A percentile compares a stretch with the other conserved stretches of the same genome.
These are phyloP conservation scores for Salvelinus alpinus DNA, from an alignment of 2,113 vertebrate genomes.

Conservation along the genomic window DNA sequence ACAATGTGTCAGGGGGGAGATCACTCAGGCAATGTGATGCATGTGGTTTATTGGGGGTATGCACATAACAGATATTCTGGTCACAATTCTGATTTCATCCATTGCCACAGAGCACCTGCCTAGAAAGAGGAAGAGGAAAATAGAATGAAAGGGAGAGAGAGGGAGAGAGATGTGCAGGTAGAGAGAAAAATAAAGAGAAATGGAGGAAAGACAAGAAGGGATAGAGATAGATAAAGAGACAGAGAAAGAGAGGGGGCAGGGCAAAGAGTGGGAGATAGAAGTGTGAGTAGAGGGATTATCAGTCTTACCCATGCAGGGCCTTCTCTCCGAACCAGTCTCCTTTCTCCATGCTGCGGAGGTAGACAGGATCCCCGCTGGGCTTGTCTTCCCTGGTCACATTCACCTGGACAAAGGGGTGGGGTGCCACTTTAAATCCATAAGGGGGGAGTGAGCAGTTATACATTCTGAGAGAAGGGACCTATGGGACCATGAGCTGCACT, in stretches of 20 bases:
- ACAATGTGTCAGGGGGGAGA: constrained; percentile 11
- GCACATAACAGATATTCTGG: too few relatives aligned
- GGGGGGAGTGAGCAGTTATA: constrained; percentile 5
- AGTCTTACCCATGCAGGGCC: constrained; percentile 93
- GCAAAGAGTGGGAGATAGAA: background rate
- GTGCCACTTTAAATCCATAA: background rate
- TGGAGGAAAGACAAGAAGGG: too few relatives aligned
- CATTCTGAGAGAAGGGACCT: background rate
- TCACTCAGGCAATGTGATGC: too few relatives aligned
- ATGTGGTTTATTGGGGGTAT: too few relatives aligned
- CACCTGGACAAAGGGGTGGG: constrained; percentile 75
- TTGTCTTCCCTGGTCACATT: constrained; percentile 92
- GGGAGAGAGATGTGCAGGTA: background rate
- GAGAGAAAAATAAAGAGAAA: background rate
- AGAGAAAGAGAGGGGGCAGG: too few relatives aligned
- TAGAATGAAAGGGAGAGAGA: constrained; percentile 17
- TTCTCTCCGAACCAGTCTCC: constrained; percentile 99
- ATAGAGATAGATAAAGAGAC: too few relatives aligned
- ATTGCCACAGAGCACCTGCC: background rate
- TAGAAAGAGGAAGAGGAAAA: constrained; percentile 15
- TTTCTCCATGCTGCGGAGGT: constrained; percentile 89
- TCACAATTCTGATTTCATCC: too few relatives aligned
- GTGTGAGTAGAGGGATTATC: constrained; percentile 22
- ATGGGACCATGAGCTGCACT: background rate
- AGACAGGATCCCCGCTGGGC: constrained; percentile 86